Evolutionary conservation across 2,113 vertebrate species (phyloP).

Genomic region (Dermatemys mawii): DNA sequence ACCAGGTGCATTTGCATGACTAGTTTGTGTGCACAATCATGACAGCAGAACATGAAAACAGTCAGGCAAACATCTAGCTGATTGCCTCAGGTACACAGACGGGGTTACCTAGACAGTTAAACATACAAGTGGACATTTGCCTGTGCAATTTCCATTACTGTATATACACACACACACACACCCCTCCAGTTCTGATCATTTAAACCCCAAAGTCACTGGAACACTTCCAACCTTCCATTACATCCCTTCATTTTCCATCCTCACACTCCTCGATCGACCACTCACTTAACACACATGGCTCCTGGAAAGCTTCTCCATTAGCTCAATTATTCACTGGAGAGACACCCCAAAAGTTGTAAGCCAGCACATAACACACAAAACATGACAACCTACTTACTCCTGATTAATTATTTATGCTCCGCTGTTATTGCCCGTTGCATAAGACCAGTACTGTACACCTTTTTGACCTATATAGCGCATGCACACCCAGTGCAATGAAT

Average conservation of each 20-base stretch:
- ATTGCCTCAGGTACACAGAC: not conserved
- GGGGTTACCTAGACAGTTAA: not conserved
- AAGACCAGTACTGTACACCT: not conserved
- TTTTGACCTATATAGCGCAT: accelerated
- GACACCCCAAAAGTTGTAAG: accelerated
- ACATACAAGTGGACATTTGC: not conserved
- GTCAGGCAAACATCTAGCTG: not conserved
- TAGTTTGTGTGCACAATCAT: not conserved
- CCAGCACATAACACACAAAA: not conserved
- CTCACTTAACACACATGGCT: not conserved
- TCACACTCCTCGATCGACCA: accelerated
- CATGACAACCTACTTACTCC: not conserved
- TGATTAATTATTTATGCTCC: not conserved
- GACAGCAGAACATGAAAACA: not conserved
- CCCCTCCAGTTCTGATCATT: not conserved
- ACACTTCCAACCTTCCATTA: not conserved
- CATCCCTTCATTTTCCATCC: not conserved
- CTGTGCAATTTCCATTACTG: not conserved
- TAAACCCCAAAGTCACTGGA: not conserved
- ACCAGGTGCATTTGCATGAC: not conserved
- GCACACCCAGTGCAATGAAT: accelerated
- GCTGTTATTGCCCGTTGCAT: accelerated
- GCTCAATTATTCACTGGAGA: accelerated
- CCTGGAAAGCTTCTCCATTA: not conserved
- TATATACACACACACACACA: too few relatives aligned